Conservation (phyloP, 2,113 vertebrate genomes). For the Lasiurus cinereus region DNA sequence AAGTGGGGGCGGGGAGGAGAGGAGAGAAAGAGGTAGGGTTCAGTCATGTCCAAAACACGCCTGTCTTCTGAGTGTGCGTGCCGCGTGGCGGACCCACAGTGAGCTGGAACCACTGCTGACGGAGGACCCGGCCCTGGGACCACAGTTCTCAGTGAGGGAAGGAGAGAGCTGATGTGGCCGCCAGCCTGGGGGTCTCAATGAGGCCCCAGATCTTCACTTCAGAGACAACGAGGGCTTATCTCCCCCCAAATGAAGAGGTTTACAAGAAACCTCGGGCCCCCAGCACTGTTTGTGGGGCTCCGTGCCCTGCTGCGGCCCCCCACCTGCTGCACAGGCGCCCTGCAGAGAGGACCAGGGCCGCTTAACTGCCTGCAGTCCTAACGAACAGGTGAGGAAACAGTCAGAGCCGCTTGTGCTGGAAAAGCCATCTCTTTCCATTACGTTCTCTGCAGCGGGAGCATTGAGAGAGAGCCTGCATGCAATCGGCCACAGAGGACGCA, state of each 20-base stretch:
- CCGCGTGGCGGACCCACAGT: rapidly evolving
- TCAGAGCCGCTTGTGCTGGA: conserved; percentile 51
- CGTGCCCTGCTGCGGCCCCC: neutral
- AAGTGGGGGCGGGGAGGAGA: neutral
- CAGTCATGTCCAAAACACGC: neutral
- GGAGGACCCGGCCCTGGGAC: neutral
- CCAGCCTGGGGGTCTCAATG: rapidly evolving
- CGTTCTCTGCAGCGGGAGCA: conserved; percentile 71
- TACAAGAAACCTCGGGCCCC: neutral
- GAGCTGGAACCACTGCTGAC: neutral
- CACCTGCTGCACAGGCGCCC: neutral
- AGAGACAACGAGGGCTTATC: neutral
- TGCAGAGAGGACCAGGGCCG: neutral
- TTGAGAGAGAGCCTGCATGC: conserved; percentile 61
- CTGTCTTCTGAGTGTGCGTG: no score
- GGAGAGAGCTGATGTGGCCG: neutral
- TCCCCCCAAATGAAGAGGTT: neutral
- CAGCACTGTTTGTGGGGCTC: neutral
- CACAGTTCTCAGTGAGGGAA: neutral
- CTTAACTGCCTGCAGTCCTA: conserved; percentile 65
- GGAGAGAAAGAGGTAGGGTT: neutral
- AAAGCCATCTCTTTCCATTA: conserved; percentile 72
- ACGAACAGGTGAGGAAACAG: conserved; percentile 71
- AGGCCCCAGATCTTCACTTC: neutral
- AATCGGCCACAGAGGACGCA: conserved; percentile 57